These are phyloP conservation scores for Dromaius novaehollandiae DNA, from an alignment of 2,113 vertebrate genomes.

Conservation along the genomic window DNA sequence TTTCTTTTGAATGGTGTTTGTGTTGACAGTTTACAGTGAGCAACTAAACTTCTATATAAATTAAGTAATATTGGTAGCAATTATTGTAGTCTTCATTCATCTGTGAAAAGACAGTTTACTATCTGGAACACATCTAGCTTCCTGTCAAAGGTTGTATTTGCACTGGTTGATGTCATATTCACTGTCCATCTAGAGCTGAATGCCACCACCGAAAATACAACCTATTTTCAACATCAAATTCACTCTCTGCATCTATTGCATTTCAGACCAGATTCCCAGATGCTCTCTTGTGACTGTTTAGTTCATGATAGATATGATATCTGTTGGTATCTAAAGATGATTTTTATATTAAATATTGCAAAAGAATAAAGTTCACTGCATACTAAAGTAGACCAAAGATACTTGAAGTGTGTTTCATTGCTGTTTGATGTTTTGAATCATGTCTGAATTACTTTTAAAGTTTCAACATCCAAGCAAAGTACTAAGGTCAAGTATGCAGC, in stretches of 20 bases:
- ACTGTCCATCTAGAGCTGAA: not conserved
- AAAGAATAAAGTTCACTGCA: not conserved
- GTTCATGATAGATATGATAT: not conserved
- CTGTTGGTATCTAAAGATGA: too few relatives aligned
- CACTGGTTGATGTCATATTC: not conserved
- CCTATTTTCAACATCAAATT: not conserved
- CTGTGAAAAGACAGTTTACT: not conserved
- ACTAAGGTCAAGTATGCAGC: not conserved
- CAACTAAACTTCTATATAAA: not conserved
- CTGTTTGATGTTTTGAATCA: not conserved
- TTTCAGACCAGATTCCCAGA: not conserved
- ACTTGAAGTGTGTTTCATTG: not conserved
- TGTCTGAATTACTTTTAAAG: not conserved
- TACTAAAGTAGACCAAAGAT: not conserved
- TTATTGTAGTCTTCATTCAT: not conserved
- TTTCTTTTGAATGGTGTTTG: not conserved
- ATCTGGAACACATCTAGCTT: not conserved
- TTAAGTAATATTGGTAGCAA: not conserved
- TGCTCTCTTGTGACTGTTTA: not conserved
- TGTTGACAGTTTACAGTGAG: not conserved
- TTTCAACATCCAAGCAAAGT: not conserved
- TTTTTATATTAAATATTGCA: not conserved
- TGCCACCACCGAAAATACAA: not conserved
- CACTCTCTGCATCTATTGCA: not conserved
- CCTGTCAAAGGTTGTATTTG: not conserved